Percentiles rank a stretch among this genome's conserved stretches.
Conservation (phyloP, 2,113 vertebrate genomes). For the Atrichornis clamosus region DNA sequence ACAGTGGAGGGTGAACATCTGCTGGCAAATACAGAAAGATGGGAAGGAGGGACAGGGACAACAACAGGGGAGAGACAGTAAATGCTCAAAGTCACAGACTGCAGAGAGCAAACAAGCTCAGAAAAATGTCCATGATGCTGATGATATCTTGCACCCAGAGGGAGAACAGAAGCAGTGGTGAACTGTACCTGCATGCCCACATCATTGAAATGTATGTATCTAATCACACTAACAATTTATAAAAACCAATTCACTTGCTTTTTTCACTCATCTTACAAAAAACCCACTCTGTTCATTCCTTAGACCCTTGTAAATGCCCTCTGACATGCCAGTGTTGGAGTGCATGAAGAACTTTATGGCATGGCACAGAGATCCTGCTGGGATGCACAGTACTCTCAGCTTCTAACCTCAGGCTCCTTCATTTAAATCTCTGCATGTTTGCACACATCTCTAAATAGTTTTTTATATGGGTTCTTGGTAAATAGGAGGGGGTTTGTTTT, state of each 20-base stretch:
- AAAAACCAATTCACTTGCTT: neutral
- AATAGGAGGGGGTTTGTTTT: neutral
- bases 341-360: neutral
- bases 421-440: neutral
- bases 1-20: neutral
- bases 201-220: neutral
- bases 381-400: neutral
- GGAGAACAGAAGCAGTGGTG: neutral
- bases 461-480: neutral
- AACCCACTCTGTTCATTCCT: neutral
- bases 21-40: neutral
- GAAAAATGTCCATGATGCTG: neutral
- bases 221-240: neutral
- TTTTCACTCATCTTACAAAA: neutral
- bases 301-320: neutral
- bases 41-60: neutral
- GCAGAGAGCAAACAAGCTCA: neutral
- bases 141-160: neutral
- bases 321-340: neutral
- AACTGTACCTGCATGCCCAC: neutral
- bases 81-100: neutral
- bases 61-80: neutral
- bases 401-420: neutral
- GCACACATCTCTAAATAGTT: neutral
- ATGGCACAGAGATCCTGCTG: neutral